phyloP scores from a whole-genome alignment of 2,113 vertebrate genomes.

The Entelurus aequoreus region DNA sequence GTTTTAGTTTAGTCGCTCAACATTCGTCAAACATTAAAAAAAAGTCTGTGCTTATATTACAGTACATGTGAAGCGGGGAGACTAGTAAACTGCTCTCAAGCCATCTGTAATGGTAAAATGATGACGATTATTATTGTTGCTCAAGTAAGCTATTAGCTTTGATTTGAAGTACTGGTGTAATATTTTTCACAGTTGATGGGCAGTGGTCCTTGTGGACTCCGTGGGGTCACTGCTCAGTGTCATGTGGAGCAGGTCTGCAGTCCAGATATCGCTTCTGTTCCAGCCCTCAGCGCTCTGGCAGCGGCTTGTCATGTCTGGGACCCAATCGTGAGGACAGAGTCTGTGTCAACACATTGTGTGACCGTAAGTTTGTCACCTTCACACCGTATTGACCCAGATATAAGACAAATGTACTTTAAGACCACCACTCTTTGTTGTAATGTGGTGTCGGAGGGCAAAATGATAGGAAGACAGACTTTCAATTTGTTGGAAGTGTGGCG shows the following conservation, averaged over 20 bases:
- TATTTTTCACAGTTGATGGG: constrained; percentile 59
- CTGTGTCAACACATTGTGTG: constrained; percentile 64
- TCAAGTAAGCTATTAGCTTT: too few relatives aligned
- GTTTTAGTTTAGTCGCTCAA: too few relatives aligned
- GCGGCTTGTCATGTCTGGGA: constrained; percentile 54
- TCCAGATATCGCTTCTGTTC: constrained; percentile 79
- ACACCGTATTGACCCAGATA: too few relatives aligned
- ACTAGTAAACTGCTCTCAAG: constrained; percentile 72
- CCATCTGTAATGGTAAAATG: constrained; percentile 71
- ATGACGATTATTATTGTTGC: background rate
- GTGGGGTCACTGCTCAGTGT: constrained; percentile 79
- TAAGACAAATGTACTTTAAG: too few relatives aligned
- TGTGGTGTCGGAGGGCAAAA: too few relatives aligned
- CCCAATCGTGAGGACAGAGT: constrained; percentile 66
- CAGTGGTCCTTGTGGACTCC: constrained; percentile 82
- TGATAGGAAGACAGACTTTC: too few relatives aligned
- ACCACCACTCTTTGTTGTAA: too few relatives aligned
- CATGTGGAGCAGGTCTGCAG: constrained; percentile 74
- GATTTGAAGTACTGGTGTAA: background rate
- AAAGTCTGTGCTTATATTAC: constrained; percentile 9
- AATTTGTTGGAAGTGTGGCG: too few relatives aligned
- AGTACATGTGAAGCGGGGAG: constrained; percentile 78
- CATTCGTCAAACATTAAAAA: too few relatives aligned
- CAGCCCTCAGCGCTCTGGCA: constrained; percentile 50
- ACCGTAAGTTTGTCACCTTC: constrained; percentile 54